phyloP scores from a whole-genome alignment of 1,140 invertebrate species.

The Eurosta solidaginis region DNA sequence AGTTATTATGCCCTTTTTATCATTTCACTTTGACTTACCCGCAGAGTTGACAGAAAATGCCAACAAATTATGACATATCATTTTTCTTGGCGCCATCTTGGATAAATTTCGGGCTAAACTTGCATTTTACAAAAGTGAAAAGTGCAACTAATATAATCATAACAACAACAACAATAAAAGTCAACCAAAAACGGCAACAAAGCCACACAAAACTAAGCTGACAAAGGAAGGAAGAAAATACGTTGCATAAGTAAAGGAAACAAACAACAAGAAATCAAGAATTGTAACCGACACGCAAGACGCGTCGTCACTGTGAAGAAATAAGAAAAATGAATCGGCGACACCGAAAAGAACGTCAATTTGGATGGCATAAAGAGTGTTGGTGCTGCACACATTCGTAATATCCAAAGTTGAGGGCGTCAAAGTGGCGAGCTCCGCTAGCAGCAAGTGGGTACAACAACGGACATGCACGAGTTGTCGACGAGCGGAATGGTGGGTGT shows the following conservation, averaged over 20 bases:
- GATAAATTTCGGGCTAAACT: slow-evolving; percentile 17
- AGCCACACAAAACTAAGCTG: slow-evolving; percentile 1
- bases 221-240: slow-evolving; percentile 17
- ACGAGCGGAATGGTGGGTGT: background rate
- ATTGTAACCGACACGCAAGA: slow-evolving; percentile 23
- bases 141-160: slow-evolving; percentile 19
- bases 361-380: background rate
- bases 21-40: background rate
- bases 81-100: slow-evolving; percentile 37
- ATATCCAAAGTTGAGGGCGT: background rate
- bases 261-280: background rate
- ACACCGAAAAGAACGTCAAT: slow-evolving; percentile 23
- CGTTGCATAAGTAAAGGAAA: background rate
- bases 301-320: slow-evolving; percentile 7
- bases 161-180: slow-evolving; percentile 4
- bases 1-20: background rate
- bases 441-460: background rate
- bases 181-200: slow-evolving; percentile 10
- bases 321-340: slow-evolving; percentile 24
- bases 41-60: slow-evolving; percentile 27
- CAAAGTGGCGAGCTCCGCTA: background rate
- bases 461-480: background rate
- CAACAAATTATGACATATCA: slow-evolving; percentile 36
- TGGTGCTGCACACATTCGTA: background rate
- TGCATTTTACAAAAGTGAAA: slow-evolving; percentile 9